Evolutionary conservation across 2,888 invertebrate genomes (phyloP), one percentile per base, ranked within the genome.

Genomic region (Hecatera dysodea): DNA sequence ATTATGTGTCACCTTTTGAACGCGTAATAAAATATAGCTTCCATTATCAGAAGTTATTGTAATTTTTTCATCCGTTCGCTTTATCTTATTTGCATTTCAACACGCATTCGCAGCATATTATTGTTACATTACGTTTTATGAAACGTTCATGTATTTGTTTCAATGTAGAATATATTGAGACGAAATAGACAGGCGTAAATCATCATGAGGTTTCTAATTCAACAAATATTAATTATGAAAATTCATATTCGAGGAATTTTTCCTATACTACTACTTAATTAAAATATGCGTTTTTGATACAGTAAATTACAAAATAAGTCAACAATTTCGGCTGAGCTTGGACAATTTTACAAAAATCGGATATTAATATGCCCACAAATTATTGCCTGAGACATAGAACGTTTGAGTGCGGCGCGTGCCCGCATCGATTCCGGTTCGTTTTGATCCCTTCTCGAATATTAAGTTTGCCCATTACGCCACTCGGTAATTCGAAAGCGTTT

Each of bases 371-470:
- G n/a, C n/a, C n/a, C n/a, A 75, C 57, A 79, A 82, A 82, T 79
- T 79, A 84, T 80, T 61, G 67, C 39, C 52, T 6, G 55, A 55
- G 60, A 74, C 61, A 85, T 62, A 72, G 83, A 80, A 75, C 66
- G 72, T 44, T 63, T 50, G 55, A 50, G 69, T 64, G 71, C 64
- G 52, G 66, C 81, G 78, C 72, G 77, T 78, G 74, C 64, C 70
- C 82, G 66, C 78, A 82, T 76, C 81, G 78, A 76, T 82, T 59
- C 68, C 66, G 63, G 67, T 67, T 73, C 82, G 80, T 77, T 81
- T 82, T 82, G 89, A 90, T 89, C 92, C 92, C 91, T 90, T 86
- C 88, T 90, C 91, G 93, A 93, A 94, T 94, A 92, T 93, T 93
- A 93, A 94, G 93, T 93, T 92, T 88, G 88, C 83, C 90, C 91